A percentile compares a stretch with the other conserved stretches of the same genome.
Evolutionary conservation across 2,797 vertebrate genomes (phyloP).

Genomic region (Darevskia mixta): DNA sequence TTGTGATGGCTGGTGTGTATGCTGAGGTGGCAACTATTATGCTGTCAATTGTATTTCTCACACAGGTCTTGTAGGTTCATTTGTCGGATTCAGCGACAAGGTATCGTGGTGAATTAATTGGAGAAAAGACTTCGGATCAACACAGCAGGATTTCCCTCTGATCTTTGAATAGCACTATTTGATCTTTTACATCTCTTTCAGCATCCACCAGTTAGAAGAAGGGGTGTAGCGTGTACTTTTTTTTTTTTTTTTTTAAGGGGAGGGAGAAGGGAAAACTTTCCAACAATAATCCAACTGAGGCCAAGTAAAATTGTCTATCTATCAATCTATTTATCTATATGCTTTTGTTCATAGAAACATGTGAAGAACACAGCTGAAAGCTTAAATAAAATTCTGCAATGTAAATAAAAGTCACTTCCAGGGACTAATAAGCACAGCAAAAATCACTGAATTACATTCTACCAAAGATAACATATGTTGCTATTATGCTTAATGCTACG

Average conservation of each 20-base stretch:
- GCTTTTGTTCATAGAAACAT: no score
- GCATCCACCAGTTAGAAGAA: constrained; percentile 36
- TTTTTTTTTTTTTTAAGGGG: not conserved
- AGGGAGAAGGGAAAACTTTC: not conserved
- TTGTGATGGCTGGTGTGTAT: not conserved
- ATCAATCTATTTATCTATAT: no score
- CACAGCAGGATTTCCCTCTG: not conserved
- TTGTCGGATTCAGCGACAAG: constrained; percentile 3
- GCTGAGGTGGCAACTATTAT: constrained; percentile 31
- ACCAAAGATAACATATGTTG: no score
- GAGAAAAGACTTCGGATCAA: constrained; percentile 7
- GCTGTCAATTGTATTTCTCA: constrained; percentile 31
- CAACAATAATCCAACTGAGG: not conserved
- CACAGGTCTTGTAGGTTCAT: constrained; percentile 3
- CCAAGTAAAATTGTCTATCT: constrained; percentile 1
- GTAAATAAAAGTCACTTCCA: no score
- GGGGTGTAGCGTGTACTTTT: not conserved
- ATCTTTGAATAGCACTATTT: constrained; percentile 38
- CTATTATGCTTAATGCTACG: no score
- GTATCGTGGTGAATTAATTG: constrained; percentile 9
- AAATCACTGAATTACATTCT: no score
- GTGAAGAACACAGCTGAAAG: no score
- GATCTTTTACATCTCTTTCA: constrained; percentile 18
- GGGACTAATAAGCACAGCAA: no score
- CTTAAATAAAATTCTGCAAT: no score